phyloP scores from a whole-genome alignment of 2,888 invertebrate species.

The Phaonia tiefii region DNA sequence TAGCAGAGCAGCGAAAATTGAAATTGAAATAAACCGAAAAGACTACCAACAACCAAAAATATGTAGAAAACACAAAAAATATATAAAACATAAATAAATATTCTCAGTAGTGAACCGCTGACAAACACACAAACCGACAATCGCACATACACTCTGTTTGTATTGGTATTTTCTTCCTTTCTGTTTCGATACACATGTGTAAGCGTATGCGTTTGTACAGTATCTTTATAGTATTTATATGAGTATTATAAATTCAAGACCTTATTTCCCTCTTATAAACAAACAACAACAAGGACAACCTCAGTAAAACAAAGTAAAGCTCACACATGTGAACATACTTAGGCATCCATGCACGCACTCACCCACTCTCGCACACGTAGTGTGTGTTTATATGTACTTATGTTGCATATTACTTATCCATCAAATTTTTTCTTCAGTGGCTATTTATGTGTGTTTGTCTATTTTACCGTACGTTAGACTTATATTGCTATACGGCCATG shows the following conservation, averaged over 20 bases:
- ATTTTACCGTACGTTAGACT: constrained; percentile 8
- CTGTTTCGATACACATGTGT: not conserved
- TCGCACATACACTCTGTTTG: not conserved
- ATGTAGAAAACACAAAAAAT: constrained; percentile 39
- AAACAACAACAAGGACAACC: constrained; percentile 31
- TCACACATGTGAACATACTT: no score
- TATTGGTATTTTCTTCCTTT: not conserved
- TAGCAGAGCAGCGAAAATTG: no score
- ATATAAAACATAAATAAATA: constrained; percentile 10
- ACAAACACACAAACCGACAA: not conserved
- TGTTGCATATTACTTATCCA: constrained; percentile 52
- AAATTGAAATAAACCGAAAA: no score
- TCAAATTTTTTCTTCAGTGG: constrained; percentile 20
- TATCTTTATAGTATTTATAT: constrained; percentile 17
- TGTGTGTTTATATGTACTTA: constrained; percentile 17
- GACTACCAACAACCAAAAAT: not conserved
- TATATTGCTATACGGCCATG: not conserved
- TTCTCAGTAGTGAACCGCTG: not conserved
- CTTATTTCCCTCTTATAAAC: constrained; percentile 6
- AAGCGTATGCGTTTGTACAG: not conserved
- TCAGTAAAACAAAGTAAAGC: constrained; percentile 15
- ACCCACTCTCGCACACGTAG: no score
- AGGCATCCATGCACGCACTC: no score
- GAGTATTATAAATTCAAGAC: constrained; percentile 45
- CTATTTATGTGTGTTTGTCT: not conserved